Conservation (phyloP, 2,888 invertebrate genomes). For the Nycteola revayana region DNA sequence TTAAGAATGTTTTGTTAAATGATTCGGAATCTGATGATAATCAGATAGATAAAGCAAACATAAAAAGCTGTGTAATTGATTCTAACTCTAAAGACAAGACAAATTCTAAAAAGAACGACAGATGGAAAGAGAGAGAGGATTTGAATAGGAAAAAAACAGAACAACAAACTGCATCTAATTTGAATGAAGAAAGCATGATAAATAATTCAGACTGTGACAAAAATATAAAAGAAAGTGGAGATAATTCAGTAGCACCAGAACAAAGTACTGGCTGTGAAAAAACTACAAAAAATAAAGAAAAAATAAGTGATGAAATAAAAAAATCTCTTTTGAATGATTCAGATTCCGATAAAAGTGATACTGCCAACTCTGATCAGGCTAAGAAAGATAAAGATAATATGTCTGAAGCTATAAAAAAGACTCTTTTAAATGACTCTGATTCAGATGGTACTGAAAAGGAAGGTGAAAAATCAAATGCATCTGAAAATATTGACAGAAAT, state of each 20-base stretch:
- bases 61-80: no score
- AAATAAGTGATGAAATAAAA: constrained; percentile 3
- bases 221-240: background rate
- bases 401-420: constrained; percentile 6
- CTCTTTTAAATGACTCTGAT: constrained; percentile 30
- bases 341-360: constrained; percentile 30
- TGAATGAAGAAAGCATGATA: no score
- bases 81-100: no score
- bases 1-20: constrained; percentile 37
- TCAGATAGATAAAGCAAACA: no score
- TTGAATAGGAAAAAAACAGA: no score
- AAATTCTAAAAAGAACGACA: no score
- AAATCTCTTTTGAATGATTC: constrained; percentile 21
- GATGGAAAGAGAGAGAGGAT: no score
- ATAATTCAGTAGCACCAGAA: background rate
- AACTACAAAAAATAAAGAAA: background rate
- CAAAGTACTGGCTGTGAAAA: no score
- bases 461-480: background rate
- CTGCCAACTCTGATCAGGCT: background rate
- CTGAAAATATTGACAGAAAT: background rate
- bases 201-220: background rate
- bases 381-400: background rate
- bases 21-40: constrained; percentile 23
- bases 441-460: constrained; percentile 8
- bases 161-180: no score